Evolutionary conservation across 1,140 invertebrate species (phyloP), one percentile per base, ranked within the genome.

Genomic region (Drosophila simulans): DNA sequence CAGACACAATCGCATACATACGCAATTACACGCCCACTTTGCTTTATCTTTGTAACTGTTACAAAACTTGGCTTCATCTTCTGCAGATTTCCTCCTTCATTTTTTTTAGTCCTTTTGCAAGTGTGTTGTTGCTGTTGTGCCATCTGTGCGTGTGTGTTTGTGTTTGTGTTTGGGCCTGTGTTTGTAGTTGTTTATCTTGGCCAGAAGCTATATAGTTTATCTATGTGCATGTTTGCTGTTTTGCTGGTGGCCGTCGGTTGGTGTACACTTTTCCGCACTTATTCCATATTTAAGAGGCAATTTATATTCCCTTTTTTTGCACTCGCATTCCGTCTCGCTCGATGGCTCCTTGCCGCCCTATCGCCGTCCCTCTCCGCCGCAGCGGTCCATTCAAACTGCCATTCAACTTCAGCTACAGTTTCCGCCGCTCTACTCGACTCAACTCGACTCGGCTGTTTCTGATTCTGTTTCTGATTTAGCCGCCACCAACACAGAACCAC

Each of bases 241-340:
- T 72, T 65, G 62, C 69, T 76, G 59, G 76, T 84, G 66, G 72
- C 70, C 63, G 52, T 76, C 48, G 69, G 35, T 55, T 64, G 75
- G 66, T 73, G 59, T 79, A 79, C 75, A 80, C 69, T 90, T 85
- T 80, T 88, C 74, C 77, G 77, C 85, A 90, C 90, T 91, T 91
- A 91, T 91, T 83, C 80, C 90, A 90, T 91, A 91, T 89, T 91
- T 91, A 91, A 91, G 90, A 88, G 90, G 90, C 90, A 91, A 91
- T 91, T 91, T 91, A 91, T 91, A 91, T 91, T 91, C 90, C 90
- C 90, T 91, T 91, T 91, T 91, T 91, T 89, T 63, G 51, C 63
- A 52, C 72, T 75, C 59, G 53, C 58, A 62, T 22, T 15, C 20
- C 40, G 20, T 58, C 48, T 39, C 42, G 35, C 51, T 25, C 39